Evolutionary conservation across 1,140 invertebrate species (phyloP).

Genomic region (Heliconius hermathena): DNA sequence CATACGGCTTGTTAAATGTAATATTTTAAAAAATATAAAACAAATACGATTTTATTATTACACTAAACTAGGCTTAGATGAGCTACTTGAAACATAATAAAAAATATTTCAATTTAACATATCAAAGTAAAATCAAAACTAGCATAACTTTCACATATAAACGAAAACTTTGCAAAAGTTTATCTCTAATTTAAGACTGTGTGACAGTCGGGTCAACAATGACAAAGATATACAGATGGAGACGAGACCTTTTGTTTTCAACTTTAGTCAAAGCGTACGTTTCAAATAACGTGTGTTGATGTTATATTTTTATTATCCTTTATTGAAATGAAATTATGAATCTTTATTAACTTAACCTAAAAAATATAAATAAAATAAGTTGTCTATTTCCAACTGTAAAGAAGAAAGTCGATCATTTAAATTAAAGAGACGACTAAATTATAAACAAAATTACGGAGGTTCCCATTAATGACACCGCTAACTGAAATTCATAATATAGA

Average conservation of each 20-base stretch:
- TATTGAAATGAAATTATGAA: background rate
- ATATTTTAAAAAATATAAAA: background rate
- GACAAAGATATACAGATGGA: slow-evolving; percentile 37
- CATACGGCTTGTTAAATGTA: background rate
- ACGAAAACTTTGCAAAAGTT: slow-evolving; percentile 10
- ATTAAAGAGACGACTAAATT: slow-evolving; percentile 46
- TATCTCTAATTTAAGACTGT: slow-evolving; percentile 29
- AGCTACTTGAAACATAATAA: background rate
- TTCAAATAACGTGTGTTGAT: slow-evolving; percentile 17
- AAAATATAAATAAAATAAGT: background rate
- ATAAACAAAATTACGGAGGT: slow-evolving; percentile 71
- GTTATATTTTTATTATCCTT: background rate
- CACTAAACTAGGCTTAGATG: too few relatives aligned
- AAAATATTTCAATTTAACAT: background rate
- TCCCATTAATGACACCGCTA: slow-evolving; percentile 78
- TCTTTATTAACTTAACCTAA: background rate
- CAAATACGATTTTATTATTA: background rate
- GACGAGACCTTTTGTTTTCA: slow-evolving; percentile 21
- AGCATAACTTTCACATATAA: background rate
- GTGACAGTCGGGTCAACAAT: slow-evolving; percentile 39
- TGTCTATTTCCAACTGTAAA: background rate
- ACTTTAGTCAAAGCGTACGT: slow-evolving; percentile 17
- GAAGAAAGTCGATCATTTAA: background rate
- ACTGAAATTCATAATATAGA: slow-evolving; percentile 78
- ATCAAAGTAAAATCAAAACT: background rate